Evolutionary conservation across 2,113 vertebrate species (phyloP).

Genomic region (Danionella cerebrum): DNA sequence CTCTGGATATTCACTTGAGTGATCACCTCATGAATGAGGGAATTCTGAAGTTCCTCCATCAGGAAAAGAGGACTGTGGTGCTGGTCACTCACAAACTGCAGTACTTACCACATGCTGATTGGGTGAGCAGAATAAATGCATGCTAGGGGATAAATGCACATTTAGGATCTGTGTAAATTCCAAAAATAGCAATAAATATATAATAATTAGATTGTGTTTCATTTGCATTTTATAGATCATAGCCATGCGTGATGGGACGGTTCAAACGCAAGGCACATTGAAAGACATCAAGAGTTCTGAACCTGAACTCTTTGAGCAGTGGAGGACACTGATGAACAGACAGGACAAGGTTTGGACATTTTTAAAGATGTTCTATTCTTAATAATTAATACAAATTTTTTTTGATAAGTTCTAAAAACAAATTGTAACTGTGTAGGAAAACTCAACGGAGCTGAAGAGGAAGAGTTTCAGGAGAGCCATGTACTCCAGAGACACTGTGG

Average conservation of each 20-base stretch:
- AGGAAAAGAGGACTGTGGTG: conserved; percentile 87
- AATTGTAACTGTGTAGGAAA: no score
- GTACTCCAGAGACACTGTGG: conserved; percentile 78
- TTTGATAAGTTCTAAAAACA: neutral
- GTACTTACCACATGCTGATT: conserved; percentile 93
- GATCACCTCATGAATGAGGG: conserved; percentile 97
- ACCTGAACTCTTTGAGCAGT: conserved; percentile 90
- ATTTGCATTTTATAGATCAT: conserved; percentile 73
- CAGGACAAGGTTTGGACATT: conserved; percentile 78
- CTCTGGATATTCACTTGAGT: conserved; percentile 93
- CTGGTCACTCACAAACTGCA: conserved; percentile 96
- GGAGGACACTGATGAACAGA: conserved; percentile 95
- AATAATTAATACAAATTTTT: neutral
- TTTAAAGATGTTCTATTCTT: neutral
- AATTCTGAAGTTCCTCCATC: conserved; percentile 84
- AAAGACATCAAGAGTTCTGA: conserved; percentile 94
- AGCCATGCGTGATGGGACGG: conserved; percentile 93
- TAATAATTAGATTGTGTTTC: no score
- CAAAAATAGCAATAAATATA: no score
- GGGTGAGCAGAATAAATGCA: conserved; percentile 78
- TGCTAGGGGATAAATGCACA: no score
- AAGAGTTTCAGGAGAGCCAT: conserved; percentile 81
- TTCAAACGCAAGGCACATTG: conserved; percentile 91
- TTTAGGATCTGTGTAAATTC: no score
- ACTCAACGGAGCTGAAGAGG: conserved; percentile 73